Evolutionary conservation across 2,888 invertebrate genomes (phyloP).

Genomic region (Oithona nana): DNA sequence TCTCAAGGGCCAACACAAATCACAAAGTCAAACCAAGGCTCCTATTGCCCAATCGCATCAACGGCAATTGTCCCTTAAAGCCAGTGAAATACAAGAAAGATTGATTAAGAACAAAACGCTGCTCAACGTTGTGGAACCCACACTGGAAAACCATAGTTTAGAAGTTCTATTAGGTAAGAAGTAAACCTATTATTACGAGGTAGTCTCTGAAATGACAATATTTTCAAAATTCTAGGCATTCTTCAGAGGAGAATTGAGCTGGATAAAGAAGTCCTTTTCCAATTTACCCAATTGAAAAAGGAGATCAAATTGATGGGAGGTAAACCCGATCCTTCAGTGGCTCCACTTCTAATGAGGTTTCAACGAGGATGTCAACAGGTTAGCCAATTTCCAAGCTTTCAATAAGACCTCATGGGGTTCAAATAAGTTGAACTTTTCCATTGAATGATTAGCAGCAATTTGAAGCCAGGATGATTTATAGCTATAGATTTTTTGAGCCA

Average conservation of each 20-base stretch:
- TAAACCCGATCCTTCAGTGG: constrained; percentile 37
- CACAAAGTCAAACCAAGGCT: constrained; percentile 29
- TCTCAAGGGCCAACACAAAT: constrained; percentile 19
- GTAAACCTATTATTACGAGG: not conserved
- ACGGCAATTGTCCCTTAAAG: constrained; percentile 58
- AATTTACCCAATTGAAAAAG: constrained; percentile 39
- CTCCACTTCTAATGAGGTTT: constrained; percentile 33
- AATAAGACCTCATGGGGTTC: not conserved
- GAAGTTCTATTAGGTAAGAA: constrained; percentile 58
- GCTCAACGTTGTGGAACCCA: constrained; percentile 44
- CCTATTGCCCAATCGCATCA: constrained; percentile 76
- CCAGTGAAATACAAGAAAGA: constrained; percentile 68
- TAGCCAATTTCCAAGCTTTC: too few relatives aligned
- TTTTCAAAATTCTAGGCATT: too few relatives aligned
- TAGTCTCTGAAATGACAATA: not conserved
- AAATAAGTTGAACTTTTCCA: too few relatives aligned
- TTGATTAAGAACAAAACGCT: constrained; percentile 79
- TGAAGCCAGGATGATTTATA: too few relatives aligned
- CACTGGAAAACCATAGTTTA: constrained; percentile 57
- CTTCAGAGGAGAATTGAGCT: constrained; percentile 63
- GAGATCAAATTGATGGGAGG: constrained; percentile 30
- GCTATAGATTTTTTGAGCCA: too few relatives aligned
- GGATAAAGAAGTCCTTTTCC: constrained; percentile 65
- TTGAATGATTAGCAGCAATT: too few relatives aligned
- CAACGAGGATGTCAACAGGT: constrained; percentile 36